Percentiles rank a stretch among this genome's conserved stretches.
Evolutionary conservation across 2,888 invertebrate genomes (phyloP).

Genomic region (Axea sp.): DNA sequence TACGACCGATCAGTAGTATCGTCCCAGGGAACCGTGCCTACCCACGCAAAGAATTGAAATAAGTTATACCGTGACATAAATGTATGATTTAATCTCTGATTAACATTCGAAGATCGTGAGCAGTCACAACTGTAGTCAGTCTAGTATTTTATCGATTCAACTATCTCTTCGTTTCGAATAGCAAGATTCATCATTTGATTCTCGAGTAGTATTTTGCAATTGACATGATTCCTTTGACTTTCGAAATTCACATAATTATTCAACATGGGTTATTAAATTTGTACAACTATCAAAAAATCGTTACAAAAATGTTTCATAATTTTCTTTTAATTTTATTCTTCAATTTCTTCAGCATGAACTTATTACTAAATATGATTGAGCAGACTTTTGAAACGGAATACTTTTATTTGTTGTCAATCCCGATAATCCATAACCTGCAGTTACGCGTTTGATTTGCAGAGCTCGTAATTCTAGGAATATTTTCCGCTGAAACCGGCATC

Average conservation of each 20-base stretch:
- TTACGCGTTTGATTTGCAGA: constrained; percentile 43
- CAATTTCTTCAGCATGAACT: constrained; percentile 6
- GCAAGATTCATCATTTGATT: constrained; percentile 21
- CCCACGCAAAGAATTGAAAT: constrained; percentile 13
- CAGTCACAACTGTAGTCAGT: background rate
- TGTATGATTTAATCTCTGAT: background rate
- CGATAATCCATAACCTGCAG: constrained; percentile 44
- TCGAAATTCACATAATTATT: constrained; percentile 7
- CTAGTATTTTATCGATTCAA: constrained; percentile 16
- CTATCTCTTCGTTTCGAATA: background rate
- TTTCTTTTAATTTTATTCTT: constrained; percentile 51
- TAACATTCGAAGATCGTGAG: background rate
- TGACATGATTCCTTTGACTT: constrained; percentile 41
- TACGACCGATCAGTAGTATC: constrained; percentile 19
- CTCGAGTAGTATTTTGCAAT: constrained; percentile 4
- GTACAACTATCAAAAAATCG: constrained; percentile 26
- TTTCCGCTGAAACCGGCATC: constrained; percentile 35
- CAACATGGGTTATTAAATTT: background rate
- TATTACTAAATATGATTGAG: constrained; percentile 38
- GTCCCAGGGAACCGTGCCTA: constrained; percentile 12
- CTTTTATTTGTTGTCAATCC: constrained; percentile 18
- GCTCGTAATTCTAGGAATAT: constrained; percentile 15
- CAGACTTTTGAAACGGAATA: constrained; percentile 26
- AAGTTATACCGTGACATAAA: constrained; percentile 37
- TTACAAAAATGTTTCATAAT: constrained; percentile 11